Evolutionary conservation across 2,797 vertebrate genomes (phyloP).

Genomic region (Malacoraja senta): DNA sequence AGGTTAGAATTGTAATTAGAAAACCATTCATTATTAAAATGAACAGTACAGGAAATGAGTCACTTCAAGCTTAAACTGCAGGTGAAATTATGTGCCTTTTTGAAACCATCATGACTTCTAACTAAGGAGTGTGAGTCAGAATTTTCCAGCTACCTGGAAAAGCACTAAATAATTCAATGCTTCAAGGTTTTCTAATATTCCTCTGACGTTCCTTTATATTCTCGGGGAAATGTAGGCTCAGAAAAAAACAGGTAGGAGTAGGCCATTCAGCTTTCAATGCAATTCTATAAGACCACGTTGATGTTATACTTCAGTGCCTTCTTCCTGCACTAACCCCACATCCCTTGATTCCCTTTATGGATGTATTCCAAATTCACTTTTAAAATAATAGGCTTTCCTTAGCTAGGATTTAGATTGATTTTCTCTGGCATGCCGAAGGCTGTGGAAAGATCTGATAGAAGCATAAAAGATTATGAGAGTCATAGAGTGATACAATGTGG

Average conservation of each 20-base stretch:
- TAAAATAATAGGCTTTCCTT: not conserved
- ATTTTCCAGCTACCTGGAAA: not conserved
- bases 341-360: too few species aligned
- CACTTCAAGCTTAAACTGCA: not conserved
- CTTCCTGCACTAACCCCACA: too few species aligned
- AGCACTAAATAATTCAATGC: slow-evolving; percentile 15
- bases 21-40: not conserved
- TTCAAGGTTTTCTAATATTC: not conserved
- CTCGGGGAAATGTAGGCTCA: not conserved
- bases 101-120: slow-evolving; percentile 30
- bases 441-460: too few species aligned
- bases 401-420: not conserved
- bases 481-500: too few species aligned
- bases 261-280: too few species aligned
- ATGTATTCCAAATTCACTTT: not conserved
- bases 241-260: too few species aligned
- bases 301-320: too few species aligned
- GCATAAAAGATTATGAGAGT: too few species aligned
- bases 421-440: too few species aligned
- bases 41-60: slow-evolving; percentile 26
- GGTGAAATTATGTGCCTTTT: not conserved
- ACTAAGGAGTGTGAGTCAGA: not conserved
- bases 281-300: too few species aligned
- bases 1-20: slow-evolving; percentile 31
- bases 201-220: not conserved